Evolutionary conservation across 2,888 invertebrate genomes (phyloP).

Genomic region (Gandaritis pyraliata): DNA sequence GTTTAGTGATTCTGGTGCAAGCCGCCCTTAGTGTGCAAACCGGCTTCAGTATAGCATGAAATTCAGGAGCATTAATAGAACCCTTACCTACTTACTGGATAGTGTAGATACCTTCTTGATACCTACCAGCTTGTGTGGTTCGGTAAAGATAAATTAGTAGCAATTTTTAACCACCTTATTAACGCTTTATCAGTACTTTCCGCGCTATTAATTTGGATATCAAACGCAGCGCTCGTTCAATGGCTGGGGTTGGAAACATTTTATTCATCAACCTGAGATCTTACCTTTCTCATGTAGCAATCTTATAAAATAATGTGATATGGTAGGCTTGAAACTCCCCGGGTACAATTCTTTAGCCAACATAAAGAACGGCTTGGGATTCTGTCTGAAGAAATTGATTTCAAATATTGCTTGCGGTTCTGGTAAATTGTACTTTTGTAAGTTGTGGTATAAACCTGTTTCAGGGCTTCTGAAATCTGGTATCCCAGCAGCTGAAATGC

Average conservation of each 20-base stretch:
- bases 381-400: conserved; percentile 92
- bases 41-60: too few relatives aligned
- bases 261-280: neutral
- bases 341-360: conserved; percentile 96
- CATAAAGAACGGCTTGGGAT: conserved; percentile 96
- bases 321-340: conserved; percentile 94
- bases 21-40: too few relatives aligned
- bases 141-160: too few relatives aligned
- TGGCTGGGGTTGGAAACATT: conserved; percentile 43
- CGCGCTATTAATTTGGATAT: conserved; percentile 58
- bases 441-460: conserved; percentile 95
- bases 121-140: too few relatives aligned
- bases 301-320: conserved; percentile 95
- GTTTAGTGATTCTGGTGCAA: too few relatives aligned
- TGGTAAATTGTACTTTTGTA: conserved; percentile 95
- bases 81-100: too few relatives aligned
- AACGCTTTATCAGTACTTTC: conserved; percentile 49
- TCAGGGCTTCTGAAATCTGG: conserved; percentile 98
- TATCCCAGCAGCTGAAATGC: conserved; percentile 94
- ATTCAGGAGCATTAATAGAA: too few relatives aligned
- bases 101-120: too few relatives aligned
- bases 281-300: conserved; percentile 92
- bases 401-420: conserved; percentile 97
- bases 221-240: conserved; percentile 53
- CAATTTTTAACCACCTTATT: too few relatives aligned